A percentile compares a stretch with the other conserved stretches of the same genome.
Evolutionary conservation across 2,113 vertebrate genomes (phyloP).

Genomic region (Myodes glareolus): DNA sequence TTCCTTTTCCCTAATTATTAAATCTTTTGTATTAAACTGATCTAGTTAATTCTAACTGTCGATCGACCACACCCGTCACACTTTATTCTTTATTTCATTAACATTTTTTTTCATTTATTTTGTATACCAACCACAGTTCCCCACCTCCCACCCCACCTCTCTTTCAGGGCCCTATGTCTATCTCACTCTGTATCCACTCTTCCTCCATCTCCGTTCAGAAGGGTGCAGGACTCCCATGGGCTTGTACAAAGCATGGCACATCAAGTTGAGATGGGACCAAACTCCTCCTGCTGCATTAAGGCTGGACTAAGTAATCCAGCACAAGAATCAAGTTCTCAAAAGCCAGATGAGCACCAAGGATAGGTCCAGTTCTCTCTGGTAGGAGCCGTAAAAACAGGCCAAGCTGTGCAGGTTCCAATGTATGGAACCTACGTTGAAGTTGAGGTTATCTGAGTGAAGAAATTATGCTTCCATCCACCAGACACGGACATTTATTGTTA

Average conservation of each 20-base stretch:
- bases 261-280: background rate
- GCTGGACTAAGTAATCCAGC: too few relatives aligned
- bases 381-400: background rate
- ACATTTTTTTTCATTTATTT: background rate
- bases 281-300: background rate
- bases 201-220: background rate
- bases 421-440: background rate
- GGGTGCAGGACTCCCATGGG: background rate
- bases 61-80: too few relatives aligned
- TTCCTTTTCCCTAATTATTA: too few relatives aligned
- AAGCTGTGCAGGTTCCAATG: background rate
- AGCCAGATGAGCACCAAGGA: background rate
- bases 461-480: background rate
- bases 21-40: too few relatives aligned
- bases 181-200: background rate
- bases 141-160: rapidly evolving
- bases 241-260: background rate
- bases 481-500: background rate
- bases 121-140: background rate
- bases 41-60: too few relatives aligned
- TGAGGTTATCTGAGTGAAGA: background rate
- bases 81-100: background rate
- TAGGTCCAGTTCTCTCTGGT: background rate
- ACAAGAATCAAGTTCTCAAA: background rate
- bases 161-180: background rate